Conservation (phyloP, 37 sponge, comb jelly and placozoan species). For the Hexactinellida sp. region DNA sequence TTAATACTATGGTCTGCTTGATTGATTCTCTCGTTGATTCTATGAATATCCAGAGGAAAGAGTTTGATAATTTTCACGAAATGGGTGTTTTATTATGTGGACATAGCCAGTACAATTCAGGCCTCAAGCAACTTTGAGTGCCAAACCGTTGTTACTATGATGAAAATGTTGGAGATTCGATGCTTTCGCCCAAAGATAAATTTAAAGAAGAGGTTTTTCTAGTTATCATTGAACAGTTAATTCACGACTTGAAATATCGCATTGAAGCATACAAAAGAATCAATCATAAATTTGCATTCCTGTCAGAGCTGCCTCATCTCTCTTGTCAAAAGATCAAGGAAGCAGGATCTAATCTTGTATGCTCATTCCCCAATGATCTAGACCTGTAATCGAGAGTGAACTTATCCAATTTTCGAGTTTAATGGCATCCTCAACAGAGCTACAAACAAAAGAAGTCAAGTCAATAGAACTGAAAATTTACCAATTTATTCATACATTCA, state of each 20-base stretch:
- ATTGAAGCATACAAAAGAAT: too few species aligned
- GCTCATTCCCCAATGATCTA: constrained; percentile 5
- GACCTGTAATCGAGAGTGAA: not conserved
- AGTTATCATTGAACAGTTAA: too few species aligned
- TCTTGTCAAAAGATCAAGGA: constrained; percentile 1
- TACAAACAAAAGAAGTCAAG: not conserved
- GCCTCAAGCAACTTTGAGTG: too few species aligned
- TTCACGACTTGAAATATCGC: too few species aligned
- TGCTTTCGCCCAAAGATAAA: too few species aligned
- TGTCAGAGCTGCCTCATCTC: too few species aligned
- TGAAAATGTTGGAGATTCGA: too few species aligned
- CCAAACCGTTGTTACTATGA: too few species aligned
- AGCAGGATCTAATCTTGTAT: not conserved
- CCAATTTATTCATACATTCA: not conserved
- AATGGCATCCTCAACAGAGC: not conserved
- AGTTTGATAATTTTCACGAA: not conserved
- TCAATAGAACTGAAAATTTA: not conserved
- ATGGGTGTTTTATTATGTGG: not conserved
- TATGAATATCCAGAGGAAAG: not conserved
- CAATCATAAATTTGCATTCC: too few species aligned
- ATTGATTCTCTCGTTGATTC: not conserved
- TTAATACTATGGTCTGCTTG: not conserved
- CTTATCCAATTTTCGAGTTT: constrained; percentile 1
- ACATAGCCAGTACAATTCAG: not conserved
- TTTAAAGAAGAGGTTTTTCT: too few species aligned